These are phyloP conservation scores for Ardeotis arabs DNA, from an alignment of 2,113 vertebrate genomes.

Conservation along the genomic window DNA sequence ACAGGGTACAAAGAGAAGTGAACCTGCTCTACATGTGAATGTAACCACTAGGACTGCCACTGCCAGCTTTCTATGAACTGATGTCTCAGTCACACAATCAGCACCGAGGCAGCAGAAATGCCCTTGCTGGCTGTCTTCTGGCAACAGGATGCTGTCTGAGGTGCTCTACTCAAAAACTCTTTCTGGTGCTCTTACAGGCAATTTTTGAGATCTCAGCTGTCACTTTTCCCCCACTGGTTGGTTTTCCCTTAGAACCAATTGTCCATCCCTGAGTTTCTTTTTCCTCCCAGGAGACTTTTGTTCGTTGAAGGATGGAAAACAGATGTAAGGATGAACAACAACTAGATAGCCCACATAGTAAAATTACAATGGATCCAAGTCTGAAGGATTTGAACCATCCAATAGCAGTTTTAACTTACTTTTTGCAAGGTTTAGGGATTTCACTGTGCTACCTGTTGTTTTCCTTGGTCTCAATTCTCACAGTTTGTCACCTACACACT, in stretches of 20 bases:
- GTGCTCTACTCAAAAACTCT: not conserved
- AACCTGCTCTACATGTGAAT: not conserved
- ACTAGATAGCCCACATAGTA: not conserved
- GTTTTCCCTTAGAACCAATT: not conserved
- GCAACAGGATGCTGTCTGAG: not conserved
- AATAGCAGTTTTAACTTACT: not conserved
- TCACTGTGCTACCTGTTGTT: not conserved
- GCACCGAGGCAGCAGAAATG: not conserved
- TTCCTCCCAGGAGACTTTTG: not conserved
- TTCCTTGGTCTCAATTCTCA: not conserved
- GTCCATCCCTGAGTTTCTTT: not conserved
- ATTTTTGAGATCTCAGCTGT: not conserved
- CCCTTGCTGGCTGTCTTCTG: not conserved
- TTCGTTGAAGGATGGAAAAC: not conserved
- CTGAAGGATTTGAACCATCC: not conserved
- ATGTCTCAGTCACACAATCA: not conserved
- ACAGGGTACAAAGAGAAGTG: not conserved
- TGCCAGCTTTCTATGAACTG: not conserved
- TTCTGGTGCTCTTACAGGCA: not conserved
- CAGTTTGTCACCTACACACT: not conserved
- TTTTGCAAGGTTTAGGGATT: not conserved
- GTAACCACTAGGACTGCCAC: too few relatives aligned
- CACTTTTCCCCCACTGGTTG: fast-evolving
- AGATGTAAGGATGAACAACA: too few relatives aligned
- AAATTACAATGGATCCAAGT: not conserved